Base-by-base conservation (phyloP, 92 coral and sea anemone genomes). In the Porites rus region DNA sequence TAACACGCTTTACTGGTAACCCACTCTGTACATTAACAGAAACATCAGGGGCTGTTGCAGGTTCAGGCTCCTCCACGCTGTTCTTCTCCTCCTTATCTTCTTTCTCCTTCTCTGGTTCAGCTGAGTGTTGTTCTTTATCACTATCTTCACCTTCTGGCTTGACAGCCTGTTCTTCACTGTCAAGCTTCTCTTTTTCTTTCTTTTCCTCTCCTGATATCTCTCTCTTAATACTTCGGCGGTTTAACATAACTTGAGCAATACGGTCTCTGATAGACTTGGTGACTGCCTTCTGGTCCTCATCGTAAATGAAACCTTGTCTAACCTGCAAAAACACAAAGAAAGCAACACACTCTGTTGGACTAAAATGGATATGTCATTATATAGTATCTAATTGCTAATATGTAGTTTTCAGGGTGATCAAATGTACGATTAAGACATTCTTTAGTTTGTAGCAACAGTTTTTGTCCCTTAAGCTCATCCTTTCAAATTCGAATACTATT, bases 251-350 rank as follows among this genome's bases (percentile, higher is more conserved):
- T 19, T 93, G 92, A 64, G 94, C 85, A 31, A 97, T 88, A 20
- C 99, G 81, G 80, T 97, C 97, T 20, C 95, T 82, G 90, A 97
- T 97, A 16, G 94, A 89, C 84, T 95, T 97, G 60, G 98, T 78
- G 16, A 95, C 98, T 52, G 94, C 93, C 87, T 92, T 91, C 85
- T 92, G 96, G 80, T 94, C 96, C 72, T 93, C 98, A 46, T 94
- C 98, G 53, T 91, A 93, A 76, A 97, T 97, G 77, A 95, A 95
- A 22, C 99, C 98, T 61, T 93, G 92, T 1, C 94, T 87, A 22
- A 90, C 97, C 99, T 97, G 93, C 53, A 43, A 78, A 66, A 51
- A 61, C 50, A 74, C 65, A 67, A 20, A 79, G 12, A 5, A 12
- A n/a, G 46, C 46, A 38, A 38, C 46, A 38, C 46, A 38, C 6